phyloP scores from a whole-genome alignment of 1,140 invertebrate species.

The Charaxes varanes region DNA sequence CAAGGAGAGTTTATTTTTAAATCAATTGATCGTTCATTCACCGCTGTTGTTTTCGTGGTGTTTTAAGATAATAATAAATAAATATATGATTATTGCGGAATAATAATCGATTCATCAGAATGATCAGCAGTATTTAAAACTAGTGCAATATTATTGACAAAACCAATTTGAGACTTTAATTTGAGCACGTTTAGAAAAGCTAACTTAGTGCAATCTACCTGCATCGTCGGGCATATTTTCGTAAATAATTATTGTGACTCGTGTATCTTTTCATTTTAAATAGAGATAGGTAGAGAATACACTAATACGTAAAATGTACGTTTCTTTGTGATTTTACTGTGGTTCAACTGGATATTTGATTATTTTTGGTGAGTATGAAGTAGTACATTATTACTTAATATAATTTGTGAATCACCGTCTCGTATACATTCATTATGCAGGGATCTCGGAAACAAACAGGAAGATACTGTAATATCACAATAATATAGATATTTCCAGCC shows the following conservation, averaged over 20 bases:
- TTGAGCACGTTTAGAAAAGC: slow-evolving; percentile 33
- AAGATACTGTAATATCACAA: slow-evolving; percentile 21
- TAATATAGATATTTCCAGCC: slow-evolving; percentile 9
- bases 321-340: slow-evolving; percentile 14
- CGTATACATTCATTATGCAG: slow-evolving; percentile 25
- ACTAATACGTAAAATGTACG: slow-evolving; percentile 36
- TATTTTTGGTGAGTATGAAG: slow-evolving; percentile 51
- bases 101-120: slow-evolving; percentile 43
- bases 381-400: slow-evolving; percentile 26
- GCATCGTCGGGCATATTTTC: slow-evolving; percentile 59
- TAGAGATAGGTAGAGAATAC: slow-evolving; percentile 35
- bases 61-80: slow-evolving; percentile 68
- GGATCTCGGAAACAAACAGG: slow-evolving; percentile 25
- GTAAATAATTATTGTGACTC: slow-evolving; percentile 50
- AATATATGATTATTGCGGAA: slow-evolving; percentile 60
- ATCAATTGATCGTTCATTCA: slow-evolving; percentile 74
- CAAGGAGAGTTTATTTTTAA: slow-evolving; percentile 57
- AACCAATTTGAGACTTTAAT: slow-evolving; percentile 35
- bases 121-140: slow-evolving; percentile 44
- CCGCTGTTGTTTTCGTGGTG: slow-evolving; percentile 70
- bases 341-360: slow-evolving; percentile 11
- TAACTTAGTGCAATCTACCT: slow-evolving; percentile 67
- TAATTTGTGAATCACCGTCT: slow-evolving; percentile 31
- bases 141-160: slow-evolving; percentile 55
- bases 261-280: slow-evolving; percentile 44